Base-by-base conservation (phyloP, 2,888 invertebrate species). In the Lithophane socia region DNA sequence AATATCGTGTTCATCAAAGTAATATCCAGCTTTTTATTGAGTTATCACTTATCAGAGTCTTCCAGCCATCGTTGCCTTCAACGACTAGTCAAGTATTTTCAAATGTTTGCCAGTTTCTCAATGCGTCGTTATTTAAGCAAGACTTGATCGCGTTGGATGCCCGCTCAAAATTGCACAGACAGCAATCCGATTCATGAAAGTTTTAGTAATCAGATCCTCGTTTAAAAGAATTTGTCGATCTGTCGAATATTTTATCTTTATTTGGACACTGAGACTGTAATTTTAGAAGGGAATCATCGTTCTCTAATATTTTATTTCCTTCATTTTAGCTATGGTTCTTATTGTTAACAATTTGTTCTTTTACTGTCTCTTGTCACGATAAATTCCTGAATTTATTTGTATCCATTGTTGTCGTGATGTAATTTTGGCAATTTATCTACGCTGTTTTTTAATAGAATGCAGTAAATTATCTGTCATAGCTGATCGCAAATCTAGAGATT, bases 81-180 rank as follows among this genome's bases (percentile, higher is more conserved):
- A 10, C 52, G 47, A 52, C 18, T 12, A 61, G 18, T 70, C 49
- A 60, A 78, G 29, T 69, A 80, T 82, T 70, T 68, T 63, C 80
- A 58, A 84, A 70, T 67, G 58, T 47, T 73, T 65, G 56, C 56
- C 49, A 63, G 70, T 83, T 82, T 70, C 73, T 61, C 80, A 80
- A 84, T 85, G 71, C 74, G 21, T 68, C 63, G 80, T 74, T 80
- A 42, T 67, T 70, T 67, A 63, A 73, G 74, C 80, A 74, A 84
- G 58, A 74, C 60, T 71, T n/a, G 70, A 60, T 80, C 44, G 47
- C 52, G 68, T 68, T 56, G 24, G 64, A 84, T 71, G 80, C 67
- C 13, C 60, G 75, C 12, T 71, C 75, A 71, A 80, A 84, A 82
- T 75, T 80, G 70, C 81, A 60, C 85, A 64, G 85, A 64, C 67